Evolutionary conservation across 2,797 vertebrate species (phyloP), one percentile per base, ranked within the genome.

Genomic region (Lycodopsis pacificus): DNA sequence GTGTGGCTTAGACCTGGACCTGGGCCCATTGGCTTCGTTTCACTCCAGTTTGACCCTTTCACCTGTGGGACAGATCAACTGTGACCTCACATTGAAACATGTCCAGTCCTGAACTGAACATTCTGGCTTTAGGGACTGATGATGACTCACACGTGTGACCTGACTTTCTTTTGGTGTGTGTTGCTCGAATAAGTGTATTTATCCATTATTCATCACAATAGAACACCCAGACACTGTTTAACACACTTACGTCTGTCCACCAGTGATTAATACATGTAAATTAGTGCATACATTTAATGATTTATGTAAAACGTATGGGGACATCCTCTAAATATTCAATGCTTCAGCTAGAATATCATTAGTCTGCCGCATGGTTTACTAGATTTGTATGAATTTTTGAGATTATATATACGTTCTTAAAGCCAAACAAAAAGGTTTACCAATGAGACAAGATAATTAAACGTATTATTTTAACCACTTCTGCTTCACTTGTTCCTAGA

Each of bases 111-210:
- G 76, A 76, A 71, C 49, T 59, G 57, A 85, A 82, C 68, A 54
- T 62, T 57, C 59, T 61, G 77, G 70, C 71, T 62, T 80, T 27
- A 71, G 79, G 61, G 84, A 88, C 30, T 0, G 11, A 84, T 74
- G 71, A 34, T 77, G 83, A 86, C 79, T 85, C 78, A 81, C 56
- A 71, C 86, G 46, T 61, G 86, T 88, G 87, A 89, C 88, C 88
- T 83, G 48, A 65, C 88, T 90, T 80, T 66, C 12, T 44, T 72
- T n/a, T 76, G 59, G 59, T 73, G 27, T 34, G 8, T 63, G 57
- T 69, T 80, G 74, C 46, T 70, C 3, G 7, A 49, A 66, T 63
- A 46, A 62, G 34, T 71, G 11, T 63, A 68, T 51, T 61, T 76
- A 44, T 75, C 30, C 11, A 65, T 78, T 77, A 84, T 68, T 85